Evolutionary conservation across 2,113 vertebrate genomes (phyloP).

Genomic region (Plestiodon gilberti): DNA sequence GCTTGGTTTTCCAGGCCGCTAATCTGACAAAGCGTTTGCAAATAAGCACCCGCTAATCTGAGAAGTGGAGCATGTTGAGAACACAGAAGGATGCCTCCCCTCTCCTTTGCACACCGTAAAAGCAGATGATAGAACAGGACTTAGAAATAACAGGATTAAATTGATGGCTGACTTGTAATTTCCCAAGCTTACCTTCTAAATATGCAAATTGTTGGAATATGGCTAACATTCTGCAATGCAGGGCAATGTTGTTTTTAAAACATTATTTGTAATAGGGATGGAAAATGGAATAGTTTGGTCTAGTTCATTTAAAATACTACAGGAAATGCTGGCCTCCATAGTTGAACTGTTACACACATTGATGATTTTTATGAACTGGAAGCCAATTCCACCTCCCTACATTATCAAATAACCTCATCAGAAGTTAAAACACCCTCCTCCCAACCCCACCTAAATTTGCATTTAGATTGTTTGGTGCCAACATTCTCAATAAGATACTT

Average conservation of each 20-base stretch:
- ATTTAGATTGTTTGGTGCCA: conserved; percentile 75
- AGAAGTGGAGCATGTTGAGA: conserved; percentile 17
- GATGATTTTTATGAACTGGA: conserved; percentile 63
- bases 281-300: background rate
- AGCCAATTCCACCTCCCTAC: conserved; percentile 43
- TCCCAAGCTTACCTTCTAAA: background rate
- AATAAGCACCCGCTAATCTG: conserved; percentile 23
- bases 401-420: conserved; percentile 66
- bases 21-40: background rate
- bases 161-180: conserved; percentile 48
- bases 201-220: conserved; percentile 33
- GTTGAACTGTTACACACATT: conserved; percentile 49
- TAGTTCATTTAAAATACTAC: conserved; percentile 42
- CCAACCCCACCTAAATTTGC: conserved; percentile 72
- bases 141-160: conserved; percentile 56
- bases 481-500: conserved; percentile 68
- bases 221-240: rapidly evolving
- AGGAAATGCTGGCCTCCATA: conserved; percentile 14
- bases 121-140: conserved; percentile 46
- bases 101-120: background rate
- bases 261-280: conserved; percentile 44
- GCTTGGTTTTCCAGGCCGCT: background rate
- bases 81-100: conserved; percentile 21
- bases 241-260: conserved; percentile 34
- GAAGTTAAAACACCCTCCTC: conserved; percentile 57